A percentile compares a stretch with the other conserved stretches of the same genome.
Conservation (phyloP, 2,797 vertebrate genomes). For the Allobates femoralis region DNA sequence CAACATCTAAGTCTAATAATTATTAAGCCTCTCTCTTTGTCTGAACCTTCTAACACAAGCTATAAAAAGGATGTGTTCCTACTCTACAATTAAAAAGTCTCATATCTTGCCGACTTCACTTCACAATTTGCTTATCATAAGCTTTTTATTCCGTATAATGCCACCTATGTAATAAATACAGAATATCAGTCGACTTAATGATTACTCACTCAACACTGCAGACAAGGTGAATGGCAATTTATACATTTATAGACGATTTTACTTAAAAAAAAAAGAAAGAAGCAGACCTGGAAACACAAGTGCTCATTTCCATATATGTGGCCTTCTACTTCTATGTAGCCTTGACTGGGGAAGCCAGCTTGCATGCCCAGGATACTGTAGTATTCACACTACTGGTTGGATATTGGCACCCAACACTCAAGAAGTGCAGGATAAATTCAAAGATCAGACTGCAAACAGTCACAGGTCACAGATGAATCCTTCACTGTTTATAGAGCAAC, state of each 20-base stretch:
- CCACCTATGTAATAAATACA: constrained; percentile 42
- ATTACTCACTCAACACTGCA: not conserved
- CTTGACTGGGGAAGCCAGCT: not conserved
- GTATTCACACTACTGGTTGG: not conserved
- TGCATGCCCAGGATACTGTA: not conserved
- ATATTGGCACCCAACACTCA: not conserved
- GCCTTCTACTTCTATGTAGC: not conserved
- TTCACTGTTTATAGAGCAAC: not conserved
- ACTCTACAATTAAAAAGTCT: constrained; percentile 8
- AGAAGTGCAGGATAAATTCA: not conserved
- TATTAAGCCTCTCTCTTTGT: constrained; percentile 48
- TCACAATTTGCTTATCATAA: constrained; percentile 48
- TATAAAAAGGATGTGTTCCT: constrained; percentile 22
- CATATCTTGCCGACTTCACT: constrained; percentile 16
- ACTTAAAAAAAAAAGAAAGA: not conserved
- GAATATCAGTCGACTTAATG: not conserved
- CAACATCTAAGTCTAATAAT: constrained; percentile 9
- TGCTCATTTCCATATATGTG: not conserved
- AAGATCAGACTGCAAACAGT: not conserved
- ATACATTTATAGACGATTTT: not conserved
- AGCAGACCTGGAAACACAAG: no score
- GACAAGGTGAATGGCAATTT: not conserved
- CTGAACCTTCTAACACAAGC: constrained; percentile 26
- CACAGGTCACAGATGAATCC: not conserved
- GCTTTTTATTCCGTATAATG: constrained; percentile 28